Percentiles rank a stretch among this genome's conserved stretches.
Evolutionary conservation across 2,888 invertebrate species (phyloP).

Genomic region (Aspidiotus destructor): DNA sequence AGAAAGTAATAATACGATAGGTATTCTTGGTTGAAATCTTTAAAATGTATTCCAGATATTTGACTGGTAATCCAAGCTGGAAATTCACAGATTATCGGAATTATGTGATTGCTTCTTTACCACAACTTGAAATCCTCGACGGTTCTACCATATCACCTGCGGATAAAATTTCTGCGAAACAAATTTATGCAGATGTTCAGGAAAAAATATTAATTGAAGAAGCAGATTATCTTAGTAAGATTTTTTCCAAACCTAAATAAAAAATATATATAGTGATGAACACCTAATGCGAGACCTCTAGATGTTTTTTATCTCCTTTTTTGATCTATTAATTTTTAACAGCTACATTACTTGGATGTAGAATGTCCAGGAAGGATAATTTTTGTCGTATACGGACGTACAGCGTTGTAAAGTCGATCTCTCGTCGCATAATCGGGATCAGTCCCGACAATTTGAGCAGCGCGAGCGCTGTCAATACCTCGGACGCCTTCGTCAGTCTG

Average conservation of each 20-base stretch:
- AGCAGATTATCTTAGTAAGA: slow-evolving; percentile 40
- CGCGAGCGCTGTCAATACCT: no score
- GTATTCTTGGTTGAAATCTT: no score
- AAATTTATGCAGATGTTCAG: slow-evolving; percentile 44
- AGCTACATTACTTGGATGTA: background rate
- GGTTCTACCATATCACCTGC: slow-evolving; percentile 65
- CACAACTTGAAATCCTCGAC: slow-evolving; percentile 66
- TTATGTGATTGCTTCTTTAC: slow-evolving; percentile 71
- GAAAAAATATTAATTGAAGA: slow-evolving; percentile 45
- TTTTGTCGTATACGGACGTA: no score
- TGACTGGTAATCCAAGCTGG: slow-evolving; percentile 74
- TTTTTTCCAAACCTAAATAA: background rate
- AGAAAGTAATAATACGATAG: no score
- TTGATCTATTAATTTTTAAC: background rate
- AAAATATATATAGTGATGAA: no score
- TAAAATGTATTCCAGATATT: background rate
- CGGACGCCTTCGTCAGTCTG: no score
- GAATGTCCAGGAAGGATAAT: no score
- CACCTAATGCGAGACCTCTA: background rate
- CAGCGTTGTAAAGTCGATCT: no score
- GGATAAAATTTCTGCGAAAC: slow-evolving; percentile 63
- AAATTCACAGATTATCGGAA: slow-evolving; percentile 77
- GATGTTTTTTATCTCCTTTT: background rate
- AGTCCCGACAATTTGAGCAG: no score
- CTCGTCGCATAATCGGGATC: no score